Conservation (phyloP, 2,113 vertebrate genomes). For the Polypterus bichir region DNA sequence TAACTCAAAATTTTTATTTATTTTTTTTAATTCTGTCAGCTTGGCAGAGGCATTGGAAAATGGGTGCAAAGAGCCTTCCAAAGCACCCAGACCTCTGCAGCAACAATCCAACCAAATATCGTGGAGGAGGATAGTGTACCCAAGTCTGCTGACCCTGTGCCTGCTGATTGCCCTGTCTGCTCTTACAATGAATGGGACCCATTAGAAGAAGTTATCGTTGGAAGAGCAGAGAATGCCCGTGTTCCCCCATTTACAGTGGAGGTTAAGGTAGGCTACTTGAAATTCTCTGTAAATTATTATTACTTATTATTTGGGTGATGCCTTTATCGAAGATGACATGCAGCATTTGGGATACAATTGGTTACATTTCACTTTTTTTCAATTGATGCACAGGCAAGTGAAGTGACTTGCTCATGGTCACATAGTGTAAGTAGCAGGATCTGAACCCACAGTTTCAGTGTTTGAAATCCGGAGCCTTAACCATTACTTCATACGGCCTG, state of each 20-base stretch:
- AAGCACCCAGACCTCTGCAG: constrained; percentile 73
- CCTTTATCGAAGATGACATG: too few relatives aligned
- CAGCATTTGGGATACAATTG: too few relatives aligned
- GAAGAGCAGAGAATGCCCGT: constrained; percentile 81
- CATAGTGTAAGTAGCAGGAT: too few relatives aligned
- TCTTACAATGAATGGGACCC: constrained; percentile 95
- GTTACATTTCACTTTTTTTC: too few relatives aligned
- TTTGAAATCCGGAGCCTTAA: too few relatives aligned
- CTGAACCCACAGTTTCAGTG: too few relatives aligned
- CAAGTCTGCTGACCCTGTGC: constrained; percentile 43
- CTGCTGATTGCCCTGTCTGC: constrained; percentile 72
- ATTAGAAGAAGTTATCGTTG: constrained; percentile 93
- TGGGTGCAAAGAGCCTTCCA: constrained; percentile 79
- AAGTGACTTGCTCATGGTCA: too few relatives aligned
- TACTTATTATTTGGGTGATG: too few relatives aligned
- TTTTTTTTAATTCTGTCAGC: constrained; percentile 39
- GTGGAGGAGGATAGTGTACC: constrained; percentile 49
- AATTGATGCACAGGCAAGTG: too few relatives aligned
- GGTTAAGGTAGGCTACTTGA: constrained; percentile 74
- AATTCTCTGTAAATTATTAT: background rate
- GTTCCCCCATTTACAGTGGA: constrained; percentile 92
- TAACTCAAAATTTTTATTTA: background rate
- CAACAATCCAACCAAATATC: constrained; percentile 50
- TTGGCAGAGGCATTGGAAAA: constrained; percentile 56
- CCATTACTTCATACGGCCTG: too few relatives aligned